A percentile compares a stretch with the other conserved stretches of the same genome.
Evolutionary conservation across 1,140 invertebrate species (phyloP).

Genomic region (Coptotermes formosanus): DNA sequence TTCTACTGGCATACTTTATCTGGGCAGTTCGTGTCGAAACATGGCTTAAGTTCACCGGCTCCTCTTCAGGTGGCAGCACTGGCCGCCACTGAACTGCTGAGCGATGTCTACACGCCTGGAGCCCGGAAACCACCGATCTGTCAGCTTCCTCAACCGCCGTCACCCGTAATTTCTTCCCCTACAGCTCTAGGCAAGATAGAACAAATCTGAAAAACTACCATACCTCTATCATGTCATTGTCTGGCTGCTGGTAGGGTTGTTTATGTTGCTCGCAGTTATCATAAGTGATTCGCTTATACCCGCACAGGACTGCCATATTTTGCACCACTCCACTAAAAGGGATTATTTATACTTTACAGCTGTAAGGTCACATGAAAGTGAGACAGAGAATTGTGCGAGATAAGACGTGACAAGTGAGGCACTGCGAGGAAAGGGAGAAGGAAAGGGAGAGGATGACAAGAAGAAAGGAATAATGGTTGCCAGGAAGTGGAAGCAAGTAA

Average conservation of each 20-base stretch:
- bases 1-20: too few relatives aligned
- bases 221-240: neutral
- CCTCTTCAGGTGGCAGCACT: neutral
- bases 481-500: too few relatives aligned
- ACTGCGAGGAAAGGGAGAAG: too few relatives aligned
- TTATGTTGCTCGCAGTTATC: neutral
- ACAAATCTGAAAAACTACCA: neutral
- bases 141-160: neutral
- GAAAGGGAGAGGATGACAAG: too few relatives aligned
- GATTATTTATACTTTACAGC: neutral
- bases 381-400: too few relatives aligned
- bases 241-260: neutral
- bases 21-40: too few relatives aligned
- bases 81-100: neutral
- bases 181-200: neutral
- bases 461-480: too few relatives aligned
- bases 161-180: neutral
- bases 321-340: neutral
- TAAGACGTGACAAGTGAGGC: too few relatives aligned
- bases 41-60: too few relatives aligned
- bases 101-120: neutral
- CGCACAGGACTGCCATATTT: neutral
- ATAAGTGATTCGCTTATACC: neutral
- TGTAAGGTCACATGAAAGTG: neutral
- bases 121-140: neutral